phyloP scores from a whole-genome alignment of 2,888 invertebrate genomes.

The Drosophila mimetica region DNA sequence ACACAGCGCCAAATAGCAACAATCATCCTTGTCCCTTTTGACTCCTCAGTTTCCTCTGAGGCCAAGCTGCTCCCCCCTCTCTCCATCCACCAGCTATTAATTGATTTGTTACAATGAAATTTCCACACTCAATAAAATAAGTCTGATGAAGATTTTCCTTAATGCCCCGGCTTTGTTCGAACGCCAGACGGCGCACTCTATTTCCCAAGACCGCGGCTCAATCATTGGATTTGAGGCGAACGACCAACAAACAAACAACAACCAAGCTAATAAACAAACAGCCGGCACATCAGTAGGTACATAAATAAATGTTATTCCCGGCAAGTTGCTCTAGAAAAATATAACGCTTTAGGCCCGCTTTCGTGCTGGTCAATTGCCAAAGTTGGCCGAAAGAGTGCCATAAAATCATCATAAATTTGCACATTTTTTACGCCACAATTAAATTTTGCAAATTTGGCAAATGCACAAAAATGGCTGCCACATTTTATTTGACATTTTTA shows the following conservation, averaged over 20 bases:
- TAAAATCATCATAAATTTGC: conserved; percentile 75
- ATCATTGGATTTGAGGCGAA: conserved; percentile 20
- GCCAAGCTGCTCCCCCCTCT: background rate
- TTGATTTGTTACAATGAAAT: conserved; percentile 78
- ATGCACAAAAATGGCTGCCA: conserved; percentile 72
- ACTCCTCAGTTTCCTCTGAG: conserved; percentile 27
- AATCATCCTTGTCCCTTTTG: conserved; percentile 50
- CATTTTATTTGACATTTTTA: conserved; percentile 76
- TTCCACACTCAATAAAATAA: conserved; percentile 67
- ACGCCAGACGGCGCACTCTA: conserved; percentile 34
- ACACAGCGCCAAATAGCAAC: conserved; percentile 67
- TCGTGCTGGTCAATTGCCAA: conserved; percentile 61
- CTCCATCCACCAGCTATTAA: conserved; percentile 53
- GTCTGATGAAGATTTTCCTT: conserved; percentile 57
- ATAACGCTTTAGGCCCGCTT: conserved; percentile 43
- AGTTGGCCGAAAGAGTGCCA: conserved; percentile 48
- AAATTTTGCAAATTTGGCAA: conserved; percentile 76
- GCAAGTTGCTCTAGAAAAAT: conserved; percentile 38
- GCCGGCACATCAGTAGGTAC: conserved; percentile 25
- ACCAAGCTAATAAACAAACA: conserved; percentile 30
- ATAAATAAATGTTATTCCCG: conserved; percentile 53
- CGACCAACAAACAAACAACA: conserved; percentile 15
- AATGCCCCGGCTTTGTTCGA: conserved; percentile 54
- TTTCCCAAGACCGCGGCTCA: conserved; percentile 22
- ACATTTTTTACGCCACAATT: conserved; percentile 63